A percentile compares a stretch with the other conserved stretches of the same genome.
Conservation (phyloP, 2,888 invertebrate species). For the Trachelus tabidus region DNA sequence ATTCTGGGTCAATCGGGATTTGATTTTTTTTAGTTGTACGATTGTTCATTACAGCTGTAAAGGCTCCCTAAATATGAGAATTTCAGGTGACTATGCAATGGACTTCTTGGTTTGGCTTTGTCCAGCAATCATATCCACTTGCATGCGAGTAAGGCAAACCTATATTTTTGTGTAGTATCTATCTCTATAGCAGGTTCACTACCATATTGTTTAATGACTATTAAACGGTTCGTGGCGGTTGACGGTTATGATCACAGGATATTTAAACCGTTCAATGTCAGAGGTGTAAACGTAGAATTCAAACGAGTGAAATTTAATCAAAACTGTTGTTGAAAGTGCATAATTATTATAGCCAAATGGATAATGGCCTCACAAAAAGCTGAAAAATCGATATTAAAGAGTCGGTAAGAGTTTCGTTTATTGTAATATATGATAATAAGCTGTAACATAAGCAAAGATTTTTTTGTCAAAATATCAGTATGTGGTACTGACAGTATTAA, state of each 20-base stretch:
- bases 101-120: neutral
- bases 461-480: neutral
- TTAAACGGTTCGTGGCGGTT: neutral
- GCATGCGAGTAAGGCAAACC: too few species aligned
- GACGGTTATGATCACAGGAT: neutral
- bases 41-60: too few species aligned
- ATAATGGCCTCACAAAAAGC: neutral
- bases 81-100: neutral
- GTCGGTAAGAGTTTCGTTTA: neutral
- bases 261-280: neutral
- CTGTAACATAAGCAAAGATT: neutral
- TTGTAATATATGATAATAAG: neutral
- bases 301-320: neutral
- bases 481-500: neutral
- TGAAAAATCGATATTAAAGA: neutral
- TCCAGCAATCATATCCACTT: too few species aligned
- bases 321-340: neutral
- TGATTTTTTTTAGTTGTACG: too few species aligned
- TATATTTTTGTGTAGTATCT: too few species aligned
- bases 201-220: neutral
- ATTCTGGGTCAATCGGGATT: too few species aligned
- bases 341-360: neutral
- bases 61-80: neutral
- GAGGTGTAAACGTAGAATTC: neutral
- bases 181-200: too few species aligned